These are phyloP conservation scores for Pristionchus entomophagus DNA, from an alignment of 2,888 invertebrate genomes.

Conservation along the genomic window DNA sequence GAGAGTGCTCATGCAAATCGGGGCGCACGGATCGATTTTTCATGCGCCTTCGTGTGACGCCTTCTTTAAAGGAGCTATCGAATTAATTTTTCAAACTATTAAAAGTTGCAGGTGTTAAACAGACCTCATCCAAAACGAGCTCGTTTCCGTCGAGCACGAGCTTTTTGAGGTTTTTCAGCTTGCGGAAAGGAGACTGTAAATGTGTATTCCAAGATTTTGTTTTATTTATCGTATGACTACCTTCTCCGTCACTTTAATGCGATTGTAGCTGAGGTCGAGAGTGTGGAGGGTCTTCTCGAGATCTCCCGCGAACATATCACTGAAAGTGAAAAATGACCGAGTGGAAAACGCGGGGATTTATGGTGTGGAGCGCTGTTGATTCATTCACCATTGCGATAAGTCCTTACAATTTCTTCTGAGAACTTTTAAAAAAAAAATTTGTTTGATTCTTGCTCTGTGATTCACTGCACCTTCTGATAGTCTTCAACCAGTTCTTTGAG, in stretches of 20 bases:
- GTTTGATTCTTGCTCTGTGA: too few relatives aligned
- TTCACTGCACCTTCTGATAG: conserved; percentile 51
- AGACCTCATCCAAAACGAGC: conserved; percentile 49
- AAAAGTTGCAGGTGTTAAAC: too few relatives aligned
- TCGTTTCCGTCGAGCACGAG: conserved; percentile 63
- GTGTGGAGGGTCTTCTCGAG: conserved; percentile 52
- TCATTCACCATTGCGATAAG: too few relatives aligned
- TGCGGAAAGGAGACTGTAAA: conserved; percentile 49
- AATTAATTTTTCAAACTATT: too few relatives aligned
- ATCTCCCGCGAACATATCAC: conserved; percentile 47
- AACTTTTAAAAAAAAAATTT: background rate
- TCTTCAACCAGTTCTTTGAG: conserved; percentile 51
- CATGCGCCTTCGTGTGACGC: too few relatives aligned
- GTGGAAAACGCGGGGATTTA: too few relatives aligned
- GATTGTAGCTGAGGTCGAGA: conserved; percentile 55
- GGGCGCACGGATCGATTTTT: too few relatives aligned
- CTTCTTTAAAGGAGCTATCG: too few relatives aligned
- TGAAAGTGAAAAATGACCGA: background rate
- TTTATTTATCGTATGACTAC: background rate
- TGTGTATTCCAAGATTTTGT: background rate
- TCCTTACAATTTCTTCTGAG: too few relatives aligned
- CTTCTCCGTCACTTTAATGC: conserved; percentile 46
- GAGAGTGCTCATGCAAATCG: too few relatives aligned
- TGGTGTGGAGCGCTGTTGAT: too few relatives aligned
- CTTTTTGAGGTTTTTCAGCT: conserved; percentile 54